Conservation (phyloP, 1,140 invertebrate genomes). For the Macrobrachium rosenbergii region DNA sequence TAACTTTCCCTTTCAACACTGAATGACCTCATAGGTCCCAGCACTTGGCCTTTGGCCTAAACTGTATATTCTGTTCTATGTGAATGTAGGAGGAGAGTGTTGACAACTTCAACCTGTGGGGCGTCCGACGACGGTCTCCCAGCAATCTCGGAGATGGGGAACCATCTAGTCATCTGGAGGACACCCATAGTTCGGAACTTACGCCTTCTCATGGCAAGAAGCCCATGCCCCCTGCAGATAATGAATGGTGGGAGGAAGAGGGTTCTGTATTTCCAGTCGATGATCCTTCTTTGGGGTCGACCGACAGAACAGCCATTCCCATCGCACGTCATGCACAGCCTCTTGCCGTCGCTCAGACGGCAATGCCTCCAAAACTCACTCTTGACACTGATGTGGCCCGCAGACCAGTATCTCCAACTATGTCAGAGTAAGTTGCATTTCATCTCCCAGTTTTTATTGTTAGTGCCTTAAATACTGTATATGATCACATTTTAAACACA, state of each 20-base stretch:
- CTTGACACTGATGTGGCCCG: slow-evolving; percentile 41
- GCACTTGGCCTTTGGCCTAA: no score
- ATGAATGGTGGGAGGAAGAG: slow-evolving; percentile 93
- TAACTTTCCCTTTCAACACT: no score
- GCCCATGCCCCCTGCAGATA: slow-evolving; percentile 67
- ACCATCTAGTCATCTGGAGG: slow-evolving; percentile 64
- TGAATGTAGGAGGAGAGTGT: slow-evolving; percentile 84
- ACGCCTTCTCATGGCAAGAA: slow-evolving; percentile 52
- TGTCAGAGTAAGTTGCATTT: slow-evolving; percentile 56
- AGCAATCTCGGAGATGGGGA: slow-evolving; percentile 80
- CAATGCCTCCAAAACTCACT: slow-evolving; percentile 39
- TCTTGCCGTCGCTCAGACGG: neutral
- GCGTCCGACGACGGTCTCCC: slow-evolving; percentile 86
- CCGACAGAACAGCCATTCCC: slow-evolving; percentile 38
- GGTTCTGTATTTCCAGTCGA: slow-evolving; percentile 88
- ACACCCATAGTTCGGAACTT: slow-evolving; percentile 48
- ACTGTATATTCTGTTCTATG: no score
- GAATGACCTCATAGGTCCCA: no score
- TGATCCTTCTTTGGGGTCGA: slow-evolving; percentile 73
- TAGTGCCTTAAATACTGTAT: no score
- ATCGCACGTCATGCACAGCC: slow-evolving; percentile 16
- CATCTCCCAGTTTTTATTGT: no score
- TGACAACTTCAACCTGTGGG: slow-evolving; percentile 95
- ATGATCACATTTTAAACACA: no score
- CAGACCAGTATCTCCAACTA: slow-evolving; percentile 49